Conservation (phyloP, 1,140 invertebrate genomes). For the Zeugodacus cucurbitae region DNA sequence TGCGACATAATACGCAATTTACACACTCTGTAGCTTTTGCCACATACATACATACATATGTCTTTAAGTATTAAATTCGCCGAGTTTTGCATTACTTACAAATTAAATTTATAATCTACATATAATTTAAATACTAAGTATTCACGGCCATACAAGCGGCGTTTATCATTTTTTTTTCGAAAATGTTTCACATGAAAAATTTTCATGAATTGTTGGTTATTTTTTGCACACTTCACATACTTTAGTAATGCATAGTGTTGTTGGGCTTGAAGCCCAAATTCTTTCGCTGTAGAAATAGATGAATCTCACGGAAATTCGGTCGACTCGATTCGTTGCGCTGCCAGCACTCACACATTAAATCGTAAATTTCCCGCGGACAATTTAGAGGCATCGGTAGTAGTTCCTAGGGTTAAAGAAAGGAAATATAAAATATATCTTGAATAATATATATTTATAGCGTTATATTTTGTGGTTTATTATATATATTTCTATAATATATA, state of each 20-base stretch:
- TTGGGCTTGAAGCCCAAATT: constrained; percentile 83
- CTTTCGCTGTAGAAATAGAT: constrained; percentile 90
- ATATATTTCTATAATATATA: background rate
- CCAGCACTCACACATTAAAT: constrained; percentile 95
- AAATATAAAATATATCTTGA: too few relatives aligned
- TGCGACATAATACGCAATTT: background rate
- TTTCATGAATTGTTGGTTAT: constrained; percentile 29
- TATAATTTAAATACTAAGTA: background rate
- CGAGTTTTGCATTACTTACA: constrained; percentile 9
- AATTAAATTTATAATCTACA: constrained; percentile 26
- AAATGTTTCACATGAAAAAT: constrained; percentile 16
- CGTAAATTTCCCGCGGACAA: constrained; percentile 91
- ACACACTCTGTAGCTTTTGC: background rate
- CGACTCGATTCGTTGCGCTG: constrained; percentile 83
- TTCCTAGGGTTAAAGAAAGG: constrained; percentile 64
- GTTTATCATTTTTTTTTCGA: background rate
- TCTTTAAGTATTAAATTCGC: constrained; percentile 35
- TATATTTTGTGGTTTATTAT: too few relatives aligned
- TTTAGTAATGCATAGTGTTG: constrained; percentile 50
- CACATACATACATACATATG: background rate
- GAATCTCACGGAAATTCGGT: constrained; percentile 91
- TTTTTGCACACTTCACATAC: background rate
- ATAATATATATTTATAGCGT: too few relatives aligned
- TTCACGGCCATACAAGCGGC: constrained; percentile 10
- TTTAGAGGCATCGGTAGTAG: constrained; percentile 81